Conservation (phyloP, 2,797 vertebrate genomes). For the Enteromius argenteus region DNA sequence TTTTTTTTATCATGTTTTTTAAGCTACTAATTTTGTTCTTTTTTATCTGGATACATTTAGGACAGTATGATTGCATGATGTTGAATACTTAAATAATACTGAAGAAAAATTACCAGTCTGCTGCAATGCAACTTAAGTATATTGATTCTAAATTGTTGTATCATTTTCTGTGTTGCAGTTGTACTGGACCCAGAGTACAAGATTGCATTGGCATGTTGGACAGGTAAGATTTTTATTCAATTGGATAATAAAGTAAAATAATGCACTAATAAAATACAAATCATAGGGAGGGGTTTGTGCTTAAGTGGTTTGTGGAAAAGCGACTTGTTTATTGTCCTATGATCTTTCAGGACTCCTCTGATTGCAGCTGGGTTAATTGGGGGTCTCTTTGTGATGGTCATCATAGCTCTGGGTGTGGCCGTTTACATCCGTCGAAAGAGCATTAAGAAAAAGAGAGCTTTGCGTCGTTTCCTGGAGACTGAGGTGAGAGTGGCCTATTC, state of each 20-base stretch:
- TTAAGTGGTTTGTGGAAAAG: not conserved
- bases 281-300: not conserved
- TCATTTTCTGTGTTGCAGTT: slow-evolving; percentile 32
- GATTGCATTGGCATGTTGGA: slow-evolving; percentile 58
- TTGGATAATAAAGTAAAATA: not conserved
- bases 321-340: not conserved
- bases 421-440: slow-evolving; percentile 92
- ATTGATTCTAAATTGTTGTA: not conserved
- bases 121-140: not conserved
- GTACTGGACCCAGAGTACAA: slow-evolving; percentile 56
- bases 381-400: slow-evolving; percentile 93
- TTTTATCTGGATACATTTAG: not conserved
- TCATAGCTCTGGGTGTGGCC: slow-evolving; percentile 88
- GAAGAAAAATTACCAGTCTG: not conserved
- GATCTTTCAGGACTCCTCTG: slow-evolving; percentile 87
- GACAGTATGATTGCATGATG: no score
- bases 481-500: slow-evolving; percentile 82
- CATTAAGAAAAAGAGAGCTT: slow-evolving; percentile 96
- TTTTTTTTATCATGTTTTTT: no score
- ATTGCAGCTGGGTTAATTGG: slow-evolving; percentile 95
- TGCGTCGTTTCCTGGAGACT: slow-evolving; percentile 94
- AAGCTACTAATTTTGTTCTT: not conserved
- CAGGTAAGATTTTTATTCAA: slow-evolving; percentile 36
- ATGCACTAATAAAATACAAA: not conserved
- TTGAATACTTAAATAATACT: not conserved